A percentile compares a stretch with the other conserved stretches of the same genome.
Evolutionary conservation across 2,113 vertebrate genomes (phyloP).

Genomic region (Tachuris rubrigastra): DNA sequence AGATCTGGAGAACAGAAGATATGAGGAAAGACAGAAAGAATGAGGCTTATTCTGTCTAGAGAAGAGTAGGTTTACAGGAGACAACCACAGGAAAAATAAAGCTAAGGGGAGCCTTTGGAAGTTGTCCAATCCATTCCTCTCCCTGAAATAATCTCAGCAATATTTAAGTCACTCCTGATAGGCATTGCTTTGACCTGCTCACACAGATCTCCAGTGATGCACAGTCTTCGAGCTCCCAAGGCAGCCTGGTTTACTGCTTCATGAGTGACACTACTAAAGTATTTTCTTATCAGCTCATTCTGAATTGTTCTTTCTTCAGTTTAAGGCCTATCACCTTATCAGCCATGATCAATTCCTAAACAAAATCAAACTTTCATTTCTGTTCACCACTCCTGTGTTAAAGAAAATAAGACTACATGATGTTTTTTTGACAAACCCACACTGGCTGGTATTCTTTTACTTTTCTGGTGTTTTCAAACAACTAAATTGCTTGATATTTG

Average conservation of each 20-base stretch:
- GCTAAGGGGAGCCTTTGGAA: neutral
- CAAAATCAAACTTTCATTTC: neutral
- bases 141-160: neutral
- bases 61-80: neutral
- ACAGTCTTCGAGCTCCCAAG: neutral
- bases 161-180: neutral
- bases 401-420: neutral
- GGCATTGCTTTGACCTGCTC: neutral
- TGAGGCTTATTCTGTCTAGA: neutral
- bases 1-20: neutral
- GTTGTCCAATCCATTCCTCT: neutral
- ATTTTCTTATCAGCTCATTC: neutral
- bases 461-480: neutral
- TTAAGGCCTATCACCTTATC: neutral
- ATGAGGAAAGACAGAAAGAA: neutral
- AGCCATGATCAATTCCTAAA: neutral
- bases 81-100: neutral
- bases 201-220: neutral
- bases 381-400: neutral
- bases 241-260: neutral
- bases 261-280: neutral
- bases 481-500: conserved; percentile 1
- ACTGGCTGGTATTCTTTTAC: neutral
- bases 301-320: neutral
- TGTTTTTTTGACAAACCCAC: neutral